Percentiles rank a stretch among this genome's conserved stretches.
Conservation (phyloP, 2,888 invertebrate species). For the Dynastes maya region DNA sequence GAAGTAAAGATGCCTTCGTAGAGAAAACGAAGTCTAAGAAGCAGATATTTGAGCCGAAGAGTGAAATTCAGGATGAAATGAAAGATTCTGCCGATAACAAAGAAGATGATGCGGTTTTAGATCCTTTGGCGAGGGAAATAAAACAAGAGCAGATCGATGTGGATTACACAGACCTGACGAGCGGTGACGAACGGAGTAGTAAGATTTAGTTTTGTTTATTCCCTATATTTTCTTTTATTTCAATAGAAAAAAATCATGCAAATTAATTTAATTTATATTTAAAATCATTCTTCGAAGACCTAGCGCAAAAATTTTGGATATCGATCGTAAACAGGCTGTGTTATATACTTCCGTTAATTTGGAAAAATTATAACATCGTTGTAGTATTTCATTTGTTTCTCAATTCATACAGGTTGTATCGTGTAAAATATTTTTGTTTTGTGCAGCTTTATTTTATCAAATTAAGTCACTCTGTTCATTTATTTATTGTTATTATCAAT, state of each 20-base stretch:
- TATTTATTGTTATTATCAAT: slow-evolving; percentile 1
- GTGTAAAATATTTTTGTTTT: too few relatives aligned
- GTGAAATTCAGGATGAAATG: background rate
- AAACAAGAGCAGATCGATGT: slow-evolving; percentile 36
- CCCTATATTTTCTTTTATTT: too few relatives aligned
- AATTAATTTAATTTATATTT: too few relatives aligned
- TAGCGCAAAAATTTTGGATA: too few relatives aligned
- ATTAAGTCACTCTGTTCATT: background rate
- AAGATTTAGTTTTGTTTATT: slow-evolving; percentile 8
- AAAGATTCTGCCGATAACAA: background rate
- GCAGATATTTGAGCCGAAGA: background rate
- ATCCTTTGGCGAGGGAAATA: slow-evolving; percentile 14
- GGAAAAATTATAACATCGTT: background rate
- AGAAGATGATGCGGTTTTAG: background rate
- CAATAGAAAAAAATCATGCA: too few relatives aligned
- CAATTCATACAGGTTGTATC: too few relatives aligned
- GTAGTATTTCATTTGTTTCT: too few relatives aligned
- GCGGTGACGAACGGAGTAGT: background rate
- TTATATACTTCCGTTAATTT: background rate
- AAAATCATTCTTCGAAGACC: too few relatives aligned
- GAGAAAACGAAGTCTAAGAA: slow-evolving; percentile 15
- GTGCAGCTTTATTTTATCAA: background rate
- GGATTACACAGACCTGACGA: slow-evolving; percentile 13
- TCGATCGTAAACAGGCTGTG: background rate
- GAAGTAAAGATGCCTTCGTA: background rate